Percentiles rank a stretch among this genome's conserved stretches.
Evolutionary conservation across 1,140 invertebrate species (phyloP).

Genomic region (Scaptomyza pallida): DNA sequence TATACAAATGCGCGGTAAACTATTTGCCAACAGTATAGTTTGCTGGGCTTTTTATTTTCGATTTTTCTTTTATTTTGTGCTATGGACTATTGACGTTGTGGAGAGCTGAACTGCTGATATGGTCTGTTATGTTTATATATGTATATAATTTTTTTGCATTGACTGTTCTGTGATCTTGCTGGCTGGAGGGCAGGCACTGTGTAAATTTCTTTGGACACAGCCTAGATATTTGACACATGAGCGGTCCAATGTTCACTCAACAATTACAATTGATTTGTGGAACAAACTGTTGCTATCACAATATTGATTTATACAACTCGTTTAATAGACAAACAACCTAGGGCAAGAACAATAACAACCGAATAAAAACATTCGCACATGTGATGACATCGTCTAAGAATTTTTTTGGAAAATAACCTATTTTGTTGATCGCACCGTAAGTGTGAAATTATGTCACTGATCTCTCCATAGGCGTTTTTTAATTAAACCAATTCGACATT

Average conservation of each 20-base stretch:
- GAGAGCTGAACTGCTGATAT: slow-evolving; percentile 15
- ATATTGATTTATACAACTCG: slow-evolving; percentile 49
- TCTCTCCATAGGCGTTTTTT: slow-evolving; percentile 16
- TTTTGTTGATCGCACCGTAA: slow-evolving; percentile 11
- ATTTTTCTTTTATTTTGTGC: slow-evolving; percentile 7
- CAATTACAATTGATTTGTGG: slow-evolving; percentile 75
- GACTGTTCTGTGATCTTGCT: slow-evolving; percentile 42
- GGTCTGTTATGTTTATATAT: background rate
- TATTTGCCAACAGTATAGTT: slow-evolving; percentile 55
- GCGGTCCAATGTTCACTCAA: slow-evolving; percentile 67
- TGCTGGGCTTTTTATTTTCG: slow-evolving; percentile 21
- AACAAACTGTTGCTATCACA: slow-evolving; percentile 16
- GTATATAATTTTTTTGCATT: slow-evolving; percentile 37
- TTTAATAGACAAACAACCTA: background rate
- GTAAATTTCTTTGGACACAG: slow-evolving; percentile 58
- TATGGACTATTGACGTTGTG: slow-evolving; percentile 20
- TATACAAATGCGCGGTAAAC: slow-evolving; percentile 58
- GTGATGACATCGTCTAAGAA: slow-evolving; percentile 54
- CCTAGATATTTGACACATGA: slow-evolving; percentile 69
- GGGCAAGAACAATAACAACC: slow-evolving; percentile 12
- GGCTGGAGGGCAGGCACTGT: slow-evolving; percentile 51
- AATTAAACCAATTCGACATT: slow-evolving; percentile 61
- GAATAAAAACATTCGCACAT: slow-evolving; percentile 3
- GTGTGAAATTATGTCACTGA: slow-evolving; percentile 46
- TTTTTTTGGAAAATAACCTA: slow-evolving; percentile 21